Evolutionary conservation across 2,888 invertebrate genomes (phyloP).

Genomic region (Serrognathus titanus): DNA sequence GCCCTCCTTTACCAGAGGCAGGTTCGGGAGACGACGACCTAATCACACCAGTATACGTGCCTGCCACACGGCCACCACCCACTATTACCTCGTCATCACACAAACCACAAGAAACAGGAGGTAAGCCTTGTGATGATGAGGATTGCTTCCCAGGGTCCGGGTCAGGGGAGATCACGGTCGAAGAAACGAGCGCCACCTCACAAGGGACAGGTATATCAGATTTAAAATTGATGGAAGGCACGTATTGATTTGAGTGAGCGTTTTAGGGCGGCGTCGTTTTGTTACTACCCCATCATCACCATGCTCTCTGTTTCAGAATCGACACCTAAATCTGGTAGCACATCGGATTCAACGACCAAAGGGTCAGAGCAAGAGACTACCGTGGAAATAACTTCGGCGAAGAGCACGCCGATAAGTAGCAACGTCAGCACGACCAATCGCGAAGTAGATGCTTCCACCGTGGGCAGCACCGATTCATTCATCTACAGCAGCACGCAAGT

Average conservation of each 20-base stretch:
- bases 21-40: conserved; percentile 83
- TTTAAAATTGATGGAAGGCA: no score
- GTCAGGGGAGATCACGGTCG: conserved; percentile 65
- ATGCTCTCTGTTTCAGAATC: no score
- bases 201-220: conserved; percentile 48
- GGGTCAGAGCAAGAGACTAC: no score
- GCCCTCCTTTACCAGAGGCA: conserved; percentile 76
- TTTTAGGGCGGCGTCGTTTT: no score
- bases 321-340: no score
- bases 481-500: no score
- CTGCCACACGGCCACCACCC: conserved; percentile 69
- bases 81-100: conserved; percentile 49
- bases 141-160: conserved; percentile 83
- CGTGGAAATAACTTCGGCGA: no score
- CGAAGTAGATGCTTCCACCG: not conserved
- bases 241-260: no score
- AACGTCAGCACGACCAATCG: not conserved
- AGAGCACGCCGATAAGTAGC: not conserved
- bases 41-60: conserved; percentile 88
- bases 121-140: conserved; percentile 67
- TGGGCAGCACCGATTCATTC: not conserved
- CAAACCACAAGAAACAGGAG: conserved; percentile 22
- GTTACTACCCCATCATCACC: no score
- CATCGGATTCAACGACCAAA: no score
- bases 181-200: conserved; percentile 57